A percentile compares a stretch with the other conserved stretches of the same genome.
These are phyloP conservation scores for Athripsodes cinereus DNA, from an alignment of 2,888 invertebrate genomes.

Conservation along the genomic window DNA sequence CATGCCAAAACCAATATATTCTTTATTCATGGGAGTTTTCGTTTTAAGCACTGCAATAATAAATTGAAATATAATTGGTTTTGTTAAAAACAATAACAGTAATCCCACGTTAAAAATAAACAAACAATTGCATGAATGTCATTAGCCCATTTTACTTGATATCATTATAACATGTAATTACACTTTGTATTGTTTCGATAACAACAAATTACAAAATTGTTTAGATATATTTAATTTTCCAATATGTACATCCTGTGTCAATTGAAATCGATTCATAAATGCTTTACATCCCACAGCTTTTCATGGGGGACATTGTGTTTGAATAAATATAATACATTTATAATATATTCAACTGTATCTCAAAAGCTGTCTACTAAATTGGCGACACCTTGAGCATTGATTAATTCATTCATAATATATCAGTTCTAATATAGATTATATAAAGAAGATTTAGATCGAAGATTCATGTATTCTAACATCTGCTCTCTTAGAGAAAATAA, in stretches of 20 bases:
- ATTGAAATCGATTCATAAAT: background rate
- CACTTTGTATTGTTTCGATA: too few species aligned
- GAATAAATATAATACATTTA: slow-evolving; percentile 8
- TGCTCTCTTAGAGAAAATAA: slow-evolving; percentile 3
- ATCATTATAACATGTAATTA: too few species aligned
- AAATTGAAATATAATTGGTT: too few species aligned
- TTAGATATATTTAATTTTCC: too few species aligned
- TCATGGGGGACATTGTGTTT: slow-evolving; percentile 12
- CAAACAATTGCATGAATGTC: too few species aligned
- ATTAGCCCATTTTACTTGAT: too few species aligned
- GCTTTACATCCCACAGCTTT: slow-evolving; percentile 12
- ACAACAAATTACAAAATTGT: too few species aligned
- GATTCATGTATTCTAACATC: slow-evolving; percentile 3
- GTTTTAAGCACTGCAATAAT: too few species aligned
- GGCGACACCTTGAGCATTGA: slow-evolving; percentile 20
- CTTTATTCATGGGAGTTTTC: too few species aligned
- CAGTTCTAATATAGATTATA: slow-evolving; percentile 16
- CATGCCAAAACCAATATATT: too few species aligned
- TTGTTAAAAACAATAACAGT: too few species aligned
- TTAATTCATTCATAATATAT: slow-evolving; percentile 16
- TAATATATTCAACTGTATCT: background rate
- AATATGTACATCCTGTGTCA: too few species aligned
- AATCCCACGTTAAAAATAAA: background rate
- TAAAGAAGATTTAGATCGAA: slow-evolving; percentile 15
- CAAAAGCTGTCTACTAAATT: slow-evolving; percentile 15